These are phyloP conservation scores for Cotesia typhae DNA, from an alignment of 1,140 invertebrate genomes.

Conservation along the genomic window DNA sequence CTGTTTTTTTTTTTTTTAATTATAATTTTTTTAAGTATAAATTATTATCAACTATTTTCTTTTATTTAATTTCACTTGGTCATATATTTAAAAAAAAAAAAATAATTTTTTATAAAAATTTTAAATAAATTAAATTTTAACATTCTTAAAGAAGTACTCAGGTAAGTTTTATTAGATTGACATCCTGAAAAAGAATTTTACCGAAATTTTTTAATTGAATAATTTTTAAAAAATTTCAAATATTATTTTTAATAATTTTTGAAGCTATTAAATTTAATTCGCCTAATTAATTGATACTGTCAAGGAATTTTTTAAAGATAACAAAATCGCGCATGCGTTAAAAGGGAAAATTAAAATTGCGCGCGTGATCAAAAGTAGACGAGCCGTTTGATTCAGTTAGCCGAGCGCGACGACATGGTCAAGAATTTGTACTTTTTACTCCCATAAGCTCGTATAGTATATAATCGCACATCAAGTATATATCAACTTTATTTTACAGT, in stretches of 20 bases:
- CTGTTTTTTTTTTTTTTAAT: conserved; percentile 18
- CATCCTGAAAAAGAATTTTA: too few species aligned
- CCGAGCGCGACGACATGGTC: conserved; percentile 39
- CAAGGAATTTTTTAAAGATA: too few species aligned
- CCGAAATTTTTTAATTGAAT: too few species aligned
- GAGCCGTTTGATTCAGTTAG: conserved; percentile 43
- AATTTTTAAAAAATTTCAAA: too few species aligned
- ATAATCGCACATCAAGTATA: not conserved
- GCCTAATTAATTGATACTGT: too few species aligned
- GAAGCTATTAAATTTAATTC: too few species aligned
- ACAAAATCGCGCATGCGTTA: conserved; percentile 4
- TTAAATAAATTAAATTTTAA: too few species aligned
- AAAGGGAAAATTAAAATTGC: not conserved
- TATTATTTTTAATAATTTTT: too few species aligned
- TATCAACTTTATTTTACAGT: too few species aligned
- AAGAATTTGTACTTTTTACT: conserved; percentile 34
- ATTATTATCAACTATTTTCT: not conserved
- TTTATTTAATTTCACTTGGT: conserved; percentile 8
- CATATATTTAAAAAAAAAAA: too few species aligned
- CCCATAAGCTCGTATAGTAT: not conserved
- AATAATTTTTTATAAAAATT: not conserved
- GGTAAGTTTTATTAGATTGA: too few species aligned
- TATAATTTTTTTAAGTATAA: not conserved
- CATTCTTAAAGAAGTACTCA: not conserved
- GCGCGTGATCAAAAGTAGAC: not conserved